Base-by-base conservation (phyloP, 2,113 vertebrate species). In the Osmerus mordax region DNA sequence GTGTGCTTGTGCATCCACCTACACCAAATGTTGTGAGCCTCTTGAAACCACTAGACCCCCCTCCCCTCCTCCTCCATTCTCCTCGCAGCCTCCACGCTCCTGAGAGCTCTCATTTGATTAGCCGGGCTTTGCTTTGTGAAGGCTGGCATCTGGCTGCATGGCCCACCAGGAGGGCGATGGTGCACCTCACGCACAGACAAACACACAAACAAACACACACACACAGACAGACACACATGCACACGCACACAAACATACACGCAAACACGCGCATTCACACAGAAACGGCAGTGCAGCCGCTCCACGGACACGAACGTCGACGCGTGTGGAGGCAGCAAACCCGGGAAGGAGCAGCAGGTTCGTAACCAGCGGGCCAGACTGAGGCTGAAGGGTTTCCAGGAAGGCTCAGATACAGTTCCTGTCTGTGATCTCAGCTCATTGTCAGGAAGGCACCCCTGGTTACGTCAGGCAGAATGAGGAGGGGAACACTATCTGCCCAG, bases 81-180 rank as follows among this genome's bases (percentile, higher is more conserved):
- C 58, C 64, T 65, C 32, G 6, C 29, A 32, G 19, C 25, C 23
- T 25, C 23, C 13, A 64, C 62, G 7, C 62, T 64, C 32, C 64
- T 51, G 9, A 65, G 36, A 66, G 19, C 53, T 69, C 69, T 76
- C 74, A 78, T 78, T 74, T 70, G 70, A 83, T 86, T 83, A 74
- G 76, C 68, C 65, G 60, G 68, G 77, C 65, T 75, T 69, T 75
- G 64, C 67, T 69, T 67, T 80, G 72, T 72, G 59, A 29, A 14
- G 19, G 36, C 71, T 51, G 28, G 14, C 71, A 75, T 81, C 69
- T 73, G 67, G 65, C 66, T 41, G 36, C 36, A 32, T 41, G 36
- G 7, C 36, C 32, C 65, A 73, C 74, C 32, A 69, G 61, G 70
- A 71, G 74, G 69, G 69, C 67, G 78, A 75, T 51, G 28, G 52